Percentiles rank a stretch among this genome's conserved stretches.
Conservation (phyloP, 2,113 vertebrate species). For the Notarius lentiginosus region DNA sequence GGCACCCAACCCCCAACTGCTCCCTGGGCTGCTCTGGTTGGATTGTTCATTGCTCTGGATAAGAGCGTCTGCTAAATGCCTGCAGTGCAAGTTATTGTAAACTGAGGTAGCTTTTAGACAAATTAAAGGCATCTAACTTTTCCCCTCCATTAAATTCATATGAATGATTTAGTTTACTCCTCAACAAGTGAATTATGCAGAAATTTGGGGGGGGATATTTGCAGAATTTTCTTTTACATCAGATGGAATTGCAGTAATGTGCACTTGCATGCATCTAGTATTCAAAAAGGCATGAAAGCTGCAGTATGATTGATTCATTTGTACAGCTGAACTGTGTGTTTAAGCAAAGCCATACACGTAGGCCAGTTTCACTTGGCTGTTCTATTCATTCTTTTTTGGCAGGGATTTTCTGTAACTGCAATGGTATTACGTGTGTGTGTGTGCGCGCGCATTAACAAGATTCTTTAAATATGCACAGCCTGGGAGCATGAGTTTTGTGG, state of each 20-base stretch:
- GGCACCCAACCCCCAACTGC: too few relatives aligned
- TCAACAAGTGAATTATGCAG: background rate
- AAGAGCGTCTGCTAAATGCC: too few relatives aligned
- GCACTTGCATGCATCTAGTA: background rate
- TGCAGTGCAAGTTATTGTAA: too few relatives aligned
- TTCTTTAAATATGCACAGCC: background rate
- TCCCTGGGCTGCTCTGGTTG: too few relatives aligned
- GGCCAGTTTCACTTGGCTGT: background rate
- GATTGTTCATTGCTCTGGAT: too few relatives aligned
- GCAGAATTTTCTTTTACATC: background rate
- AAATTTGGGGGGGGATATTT: background rate
- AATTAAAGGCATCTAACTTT: background rate
- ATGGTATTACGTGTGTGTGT: background rate
- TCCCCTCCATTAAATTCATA: background rate
- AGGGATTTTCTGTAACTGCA: too few relatives aligned
- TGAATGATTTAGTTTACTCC: background rate
- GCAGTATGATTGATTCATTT: background rate
- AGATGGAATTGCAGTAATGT: too few relatives aligned
- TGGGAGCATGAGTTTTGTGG: background rate
- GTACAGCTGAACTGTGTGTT: background rate
- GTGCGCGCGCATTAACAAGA: background rate
- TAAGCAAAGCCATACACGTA: background rate
- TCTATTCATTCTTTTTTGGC: too few relatives aligned
- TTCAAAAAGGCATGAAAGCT: background rate
- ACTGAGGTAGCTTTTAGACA: background rate